Conservation (phyloP, 1,140 invertebrate genomes). For the Zaprionus nigranus region DNA sequence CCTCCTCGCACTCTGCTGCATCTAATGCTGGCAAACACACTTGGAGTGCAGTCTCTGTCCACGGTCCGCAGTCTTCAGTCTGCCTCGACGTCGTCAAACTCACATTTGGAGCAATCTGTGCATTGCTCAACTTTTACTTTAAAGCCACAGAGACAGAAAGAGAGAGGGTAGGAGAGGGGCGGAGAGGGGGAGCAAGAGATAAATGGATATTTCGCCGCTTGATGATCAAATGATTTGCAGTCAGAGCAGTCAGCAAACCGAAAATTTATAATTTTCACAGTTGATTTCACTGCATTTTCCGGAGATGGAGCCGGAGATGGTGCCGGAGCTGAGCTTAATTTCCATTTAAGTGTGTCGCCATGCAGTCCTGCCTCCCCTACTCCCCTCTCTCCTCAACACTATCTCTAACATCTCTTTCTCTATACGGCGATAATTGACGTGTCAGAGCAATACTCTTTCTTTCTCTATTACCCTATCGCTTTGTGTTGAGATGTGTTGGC, state of each 20-base stretch:
- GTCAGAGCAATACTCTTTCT: conserved; percentile 15
- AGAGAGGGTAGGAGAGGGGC: not conserved
- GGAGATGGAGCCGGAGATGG: not conserved
- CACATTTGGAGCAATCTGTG: conserved; percentile 45
- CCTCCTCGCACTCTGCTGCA: not conserved
- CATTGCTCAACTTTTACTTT: conserved; percentile 62
- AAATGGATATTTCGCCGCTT: conserved; percentile 30
- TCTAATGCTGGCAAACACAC: conserved; percentile 3
- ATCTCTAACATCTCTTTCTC: not conserved
- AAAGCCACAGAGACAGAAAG: not conserved
- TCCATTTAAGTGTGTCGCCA: conserved; percentile 9
- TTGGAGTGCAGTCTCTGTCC: not conserved
- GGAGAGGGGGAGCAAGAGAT: not conserved
- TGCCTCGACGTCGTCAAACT: conserved; percentile 8
- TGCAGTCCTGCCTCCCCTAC: not conserved
- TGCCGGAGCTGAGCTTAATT: conserved; percentile 25
- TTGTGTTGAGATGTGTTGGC: not conserved
- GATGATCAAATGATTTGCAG: conserved; percentile 62
- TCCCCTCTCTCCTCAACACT: not conserved
- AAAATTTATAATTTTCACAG: conserved; percentile 70
- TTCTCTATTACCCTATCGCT: not conserved
- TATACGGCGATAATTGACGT: conserved; percentile 13
- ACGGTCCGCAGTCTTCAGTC: not conserved
- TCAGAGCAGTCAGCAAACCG: conserved; percentile 33
- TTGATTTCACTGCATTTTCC: conserved; percentile 59